Evolutionary conservation across 1,140 invertebrate species (phyloP).

Genomic region (Procambarus clarkii): DNA sequence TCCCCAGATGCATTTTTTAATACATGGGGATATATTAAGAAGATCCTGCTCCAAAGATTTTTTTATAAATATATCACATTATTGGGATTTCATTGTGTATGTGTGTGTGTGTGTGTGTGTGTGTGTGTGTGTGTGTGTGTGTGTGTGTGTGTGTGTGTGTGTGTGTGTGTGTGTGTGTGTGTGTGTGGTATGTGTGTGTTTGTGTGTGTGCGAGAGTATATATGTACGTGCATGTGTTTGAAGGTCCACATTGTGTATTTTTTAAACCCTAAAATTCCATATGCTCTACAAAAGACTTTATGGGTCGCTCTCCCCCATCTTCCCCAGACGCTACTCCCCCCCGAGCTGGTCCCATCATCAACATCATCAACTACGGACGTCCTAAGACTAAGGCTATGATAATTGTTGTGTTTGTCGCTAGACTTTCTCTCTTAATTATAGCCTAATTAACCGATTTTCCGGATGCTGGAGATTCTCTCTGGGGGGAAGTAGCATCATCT

Average conservation of each 20-base stretch:
- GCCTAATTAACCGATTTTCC: not conserved
- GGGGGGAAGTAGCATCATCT: too few species aligned
- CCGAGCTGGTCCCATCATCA: not conserved
- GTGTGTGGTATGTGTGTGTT: not conserved
- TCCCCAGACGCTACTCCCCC: not conserved
- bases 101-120: not conserved
- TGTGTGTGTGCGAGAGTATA: not conserved
- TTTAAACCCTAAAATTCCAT: too few species aligned
- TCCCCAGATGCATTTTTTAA: too few species aligned
- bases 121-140: conserved; percentile 1
- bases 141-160: conserved; percentile 7
- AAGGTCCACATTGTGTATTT: too few species aligned
- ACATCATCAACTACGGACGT: not conserved
- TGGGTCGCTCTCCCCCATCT: too few species aligned
- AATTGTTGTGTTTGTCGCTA: not conserved
- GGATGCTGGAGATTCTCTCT: not conserved
- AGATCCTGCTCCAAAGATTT: too few species aligned
- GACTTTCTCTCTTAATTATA: not conserved
- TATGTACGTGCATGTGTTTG: not conserved
- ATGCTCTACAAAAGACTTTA: too few species aligned
- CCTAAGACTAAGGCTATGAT: not conserved
- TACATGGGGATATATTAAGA: too few species aligned
- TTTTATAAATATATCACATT: too few species aligned
- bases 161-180: not conserved
- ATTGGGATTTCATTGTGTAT: too few species aligned